phyloP scores from a whole-genome alignment of 2,888 invertebrate genomes.

The Hirtodrosophila alboralis region DNA sequence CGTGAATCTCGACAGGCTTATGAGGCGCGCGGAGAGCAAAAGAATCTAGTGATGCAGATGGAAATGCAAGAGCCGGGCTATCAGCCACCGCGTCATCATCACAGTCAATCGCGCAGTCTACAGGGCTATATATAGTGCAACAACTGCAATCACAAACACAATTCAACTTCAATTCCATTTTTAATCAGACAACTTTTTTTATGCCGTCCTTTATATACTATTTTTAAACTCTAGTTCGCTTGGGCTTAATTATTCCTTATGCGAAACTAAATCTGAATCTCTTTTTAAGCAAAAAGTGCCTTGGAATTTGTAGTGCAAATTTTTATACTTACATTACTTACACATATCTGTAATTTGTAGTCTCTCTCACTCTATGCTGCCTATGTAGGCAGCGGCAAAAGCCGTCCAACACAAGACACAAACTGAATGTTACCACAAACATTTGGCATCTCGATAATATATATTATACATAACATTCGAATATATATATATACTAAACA shows the following conservation, averaged over 20 bases:
- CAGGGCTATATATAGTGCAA: constrained; percentile 82
- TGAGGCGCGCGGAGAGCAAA: constrained; percentile 90
- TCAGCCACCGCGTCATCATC: constrained; percentile 85
- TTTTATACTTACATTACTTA: constrained; percentile 25
- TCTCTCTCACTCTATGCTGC: constrained; percentile 5
- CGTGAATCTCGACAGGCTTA: constrained; percentile 90
- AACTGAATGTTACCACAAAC: constrained; percentile 9
- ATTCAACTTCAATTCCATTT: constrained; percentile 45
- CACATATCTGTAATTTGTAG: constrained; percentile 11
- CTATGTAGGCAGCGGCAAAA: constrained; percentile 15
- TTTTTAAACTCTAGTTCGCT: constrained; percentile 3
- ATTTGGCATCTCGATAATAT: constrained; percentile 20
- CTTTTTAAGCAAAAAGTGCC: constrained; percentile 40
- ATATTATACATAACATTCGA: constrained; percentile 8
- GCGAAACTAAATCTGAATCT: constrained; percentile 34
- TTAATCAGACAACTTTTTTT: constrained; percentile 24
- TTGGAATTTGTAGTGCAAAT: constrained; percentile 55
- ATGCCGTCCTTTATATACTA: constrained; percentile 29
- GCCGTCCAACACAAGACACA: constrained; percentile 35
- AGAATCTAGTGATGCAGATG: constrained; percentile 95
- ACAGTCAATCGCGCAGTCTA: constrained; percentile 83
- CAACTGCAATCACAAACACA: constrained; percentile 9
- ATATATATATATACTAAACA: constrained; percentile 12
- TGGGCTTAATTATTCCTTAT: too few species aligned
- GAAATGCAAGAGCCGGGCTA: constrained; percentile 88